Base-by-base conservation (phyloP, 1,140 invertebrate genomes). In the Drosophila prosaltans region DNA sequence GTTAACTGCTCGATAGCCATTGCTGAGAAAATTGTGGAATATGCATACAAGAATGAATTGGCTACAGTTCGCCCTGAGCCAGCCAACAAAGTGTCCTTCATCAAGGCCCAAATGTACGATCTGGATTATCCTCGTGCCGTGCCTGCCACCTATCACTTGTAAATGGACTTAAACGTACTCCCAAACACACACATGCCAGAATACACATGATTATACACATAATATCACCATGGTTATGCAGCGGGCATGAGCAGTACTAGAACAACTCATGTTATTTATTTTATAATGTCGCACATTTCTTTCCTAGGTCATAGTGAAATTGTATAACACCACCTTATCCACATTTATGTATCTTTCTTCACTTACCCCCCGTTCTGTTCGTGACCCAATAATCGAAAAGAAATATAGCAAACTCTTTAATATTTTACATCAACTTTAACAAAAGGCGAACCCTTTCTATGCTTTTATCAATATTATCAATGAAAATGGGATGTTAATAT, bases 1-100 rank as follows among this genome's bases (percentile, higher is more conserved):
- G 95, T 96, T 72, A 95, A 97, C 57, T 97, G 98, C 60, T 99
- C 98, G 0, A 80, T 98, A 2, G 94, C 95, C 74, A 99, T 99
- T 78, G 98, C 98, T 5, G 94, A 95, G 3, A 94, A 95, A 79
- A 93, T 99, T 68, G 96, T 97, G 32, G 95, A 98, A 72, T 97
- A 97, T 92, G 97, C 97, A n/a, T 99, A 98, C 85, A 93, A 95
- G 91, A 95, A 94, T 93, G 95, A 96, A 96, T 94, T 96, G 55
- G 97, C 97, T 55, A 95, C 95, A 2, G 94, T 97, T 7, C 94
- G 94, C 84, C 97, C 97, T 3, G 94, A 97, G 93, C 97, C 97
- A 7, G 80, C 94, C 51, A 94, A 97, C 91, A 96, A 95, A 89
- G 93, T 94, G 80, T 94, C 93, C 69, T 98, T 97, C 85, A 95